Conservation (phyloP, 2,113 vertebrate species). For the Calonectris borealis region DNA sequence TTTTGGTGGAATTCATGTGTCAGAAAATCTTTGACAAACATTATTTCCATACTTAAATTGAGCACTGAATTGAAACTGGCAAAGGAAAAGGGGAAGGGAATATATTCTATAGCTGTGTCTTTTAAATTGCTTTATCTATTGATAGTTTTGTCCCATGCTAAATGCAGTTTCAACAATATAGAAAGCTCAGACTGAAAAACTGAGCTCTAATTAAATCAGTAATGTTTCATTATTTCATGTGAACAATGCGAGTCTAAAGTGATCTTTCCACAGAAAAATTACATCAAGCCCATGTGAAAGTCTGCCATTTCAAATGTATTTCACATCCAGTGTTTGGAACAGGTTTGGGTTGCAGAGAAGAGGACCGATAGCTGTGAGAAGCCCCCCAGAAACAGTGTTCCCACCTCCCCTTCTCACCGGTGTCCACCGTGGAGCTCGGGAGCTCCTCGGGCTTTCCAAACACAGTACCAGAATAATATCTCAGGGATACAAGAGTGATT, state of each 20-base stretch:
- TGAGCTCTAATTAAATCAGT: conserved; percentile 73
- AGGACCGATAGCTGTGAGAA: not conserved
- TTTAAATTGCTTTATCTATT: conserved; percentile 68
- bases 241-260: conserved; percentile 57
- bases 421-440: not conserved
- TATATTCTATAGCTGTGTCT: conserved; percentile 35
- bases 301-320: conserved; percentile 29
- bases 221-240: conserved; percentile 61
- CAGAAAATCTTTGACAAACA: conserved; percentile 67
- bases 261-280: conserved; percentile 66
- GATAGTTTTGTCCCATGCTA: conserved; percentile 58
- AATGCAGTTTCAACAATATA: conserved; percentile 66
- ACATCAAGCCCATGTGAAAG: conserved; percentile 58
- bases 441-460: not conserved
- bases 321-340: not conserved
- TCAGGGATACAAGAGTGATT: not conserved
- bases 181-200: conserved; percentile 53
- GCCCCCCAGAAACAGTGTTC: not conserved
- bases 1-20: conserved; percentile 42
- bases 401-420: not conserved
- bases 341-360: not conserved
- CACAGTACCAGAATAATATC: accelerated
- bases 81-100: conserved; percentile 13
- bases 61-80: conserved; percentile 58
- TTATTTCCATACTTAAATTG: conserved; percentile 72